These are phyloP conservation scores for Pantherophis vulpinus DNA, from an alignment of 2,797 vertebrate genomes.

Conservation along the genomic window DNA sequence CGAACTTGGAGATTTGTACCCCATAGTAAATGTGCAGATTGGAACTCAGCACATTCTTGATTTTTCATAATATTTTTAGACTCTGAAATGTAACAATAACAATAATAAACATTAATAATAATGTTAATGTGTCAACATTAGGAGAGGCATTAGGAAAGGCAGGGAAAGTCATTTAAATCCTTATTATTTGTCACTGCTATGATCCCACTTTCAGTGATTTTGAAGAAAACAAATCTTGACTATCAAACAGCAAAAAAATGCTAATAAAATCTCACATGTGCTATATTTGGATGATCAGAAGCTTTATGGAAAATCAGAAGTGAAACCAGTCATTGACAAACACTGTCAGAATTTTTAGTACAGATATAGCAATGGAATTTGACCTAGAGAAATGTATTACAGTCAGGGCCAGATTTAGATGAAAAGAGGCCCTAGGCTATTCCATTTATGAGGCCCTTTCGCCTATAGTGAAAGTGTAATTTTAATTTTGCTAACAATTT, in stretches of 20 bases:
- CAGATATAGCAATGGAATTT: neutral
- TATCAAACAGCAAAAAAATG: neutral
- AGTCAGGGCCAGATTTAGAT: neutral
- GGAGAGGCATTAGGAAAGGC: neutral
- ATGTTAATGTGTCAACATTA: neutral
- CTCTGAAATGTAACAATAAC: constrained; percentile 56
- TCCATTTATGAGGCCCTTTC: too few species aligned
- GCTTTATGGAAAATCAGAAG: neutral
- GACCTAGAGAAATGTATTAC: neutral
- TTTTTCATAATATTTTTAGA: neutral
- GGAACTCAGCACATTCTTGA: constrained; percentile 79
- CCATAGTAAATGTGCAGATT: constrained; percentile 72
- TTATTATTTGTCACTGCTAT: neutral
- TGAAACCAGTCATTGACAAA: neutral
- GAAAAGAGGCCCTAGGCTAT: too few species aligned
- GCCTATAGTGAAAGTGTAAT: too few species aligned
- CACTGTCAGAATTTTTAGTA: neutral
- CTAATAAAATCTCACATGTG: neutral
- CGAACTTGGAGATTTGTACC: constrained; percentile 74
- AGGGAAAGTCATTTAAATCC: neutral
- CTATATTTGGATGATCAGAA: neutral
- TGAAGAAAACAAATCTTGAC: neutral
- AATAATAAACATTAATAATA: neutral
- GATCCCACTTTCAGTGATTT: neutral
- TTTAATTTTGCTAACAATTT: too few species aligned